Percentiles rank a stretch among this genome's conserved stretches.
Evolutionary conservation across 2,888 invertebrate genomes (phyloP).

Genomic region (Brenthis daphne): DNA sequence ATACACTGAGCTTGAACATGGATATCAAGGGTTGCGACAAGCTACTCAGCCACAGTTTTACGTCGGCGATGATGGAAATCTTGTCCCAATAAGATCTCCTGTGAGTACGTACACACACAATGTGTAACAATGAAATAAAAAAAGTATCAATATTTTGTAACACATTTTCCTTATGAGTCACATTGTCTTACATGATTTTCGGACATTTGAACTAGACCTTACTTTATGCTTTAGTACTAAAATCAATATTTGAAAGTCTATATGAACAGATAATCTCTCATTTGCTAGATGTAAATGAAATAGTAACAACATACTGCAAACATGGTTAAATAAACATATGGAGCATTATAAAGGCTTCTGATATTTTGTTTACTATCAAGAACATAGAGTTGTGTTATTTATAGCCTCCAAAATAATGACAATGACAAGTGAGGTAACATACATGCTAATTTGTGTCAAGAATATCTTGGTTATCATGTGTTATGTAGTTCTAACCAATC

Average conservation of each 20-base stretch:
- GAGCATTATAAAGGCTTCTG: slow-evolving; percentile 30
- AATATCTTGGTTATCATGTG: slow-evolving; percentile 72
- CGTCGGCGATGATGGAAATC: slow-evolving; percentile 86
- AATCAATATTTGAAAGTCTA: slow-evolving; percentile 23
- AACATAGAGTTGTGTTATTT: slow-evolving; percentile 53
- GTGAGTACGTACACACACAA: slow-evolving; percentile 68
- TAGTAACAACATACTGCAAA: slow-evolving; percentile 32
- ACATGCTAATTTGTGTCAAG: slow-evolving; percentile 69
- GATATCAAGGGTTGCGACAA: slow-evolving; percentile 93
- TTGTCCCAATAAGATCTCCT: slow-evolving; percentile 80
- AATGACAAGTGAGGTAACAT: slow-evolving; percentile 77
- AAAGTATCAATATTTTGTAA: background rate
- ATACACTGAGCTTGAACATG: slow-evolving; percentile 95
- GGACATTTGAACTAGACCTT: background rate
- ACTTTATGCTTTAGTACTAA: slow-evolving; percentile 1
- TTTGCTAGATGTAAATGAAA: slow-evolving; percentile 26
- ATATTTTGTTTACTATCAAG: slow-evolving; percentile 38
- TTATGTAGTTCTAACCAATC: slow-evolving; percentile 62
- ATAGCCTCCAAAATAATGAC: slow-evolving; percentile 50
- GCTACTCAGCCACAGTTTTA: slow-evolving; percentile 86
- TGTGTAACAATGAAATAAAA: background rate
- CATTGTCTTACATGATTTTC: too few species aligned
- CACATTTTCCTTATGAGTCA: too few species aligned
- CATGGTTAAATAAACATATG: slow-evolving; percentile 22
- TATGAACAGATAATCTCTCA: slow-evolving; percentile 22